These are phyloP conservation scores for Furcula furcula DNA, from an alignment of 2,888 invertebrate genomes.

Conservation along the genomic window DNA sequence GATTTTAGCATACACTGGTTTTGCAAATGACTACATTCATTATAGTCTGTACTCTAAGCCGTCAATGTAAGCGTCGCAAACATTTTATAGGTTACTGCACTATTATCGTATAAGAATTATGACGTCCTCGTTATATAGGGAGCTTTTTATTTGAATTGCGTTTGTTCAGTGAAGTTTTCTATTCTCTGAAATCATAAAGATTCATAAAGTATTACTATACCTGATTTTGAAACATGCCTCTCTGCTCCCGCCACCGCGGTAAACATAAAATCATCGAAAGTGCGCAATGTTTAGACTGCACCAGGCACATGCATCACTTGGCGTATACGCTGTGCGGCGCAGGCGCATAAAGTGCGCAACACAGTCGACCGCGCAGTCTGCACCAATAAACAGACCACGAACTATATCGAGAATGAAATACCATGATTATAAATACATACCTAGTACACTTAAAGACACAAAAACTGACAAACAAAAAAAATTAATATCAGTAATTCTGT, in stretches of 20 bases:
- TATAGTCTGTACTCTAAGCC: not conserved
- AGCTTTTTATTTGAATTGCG: constrained; percentile 33
- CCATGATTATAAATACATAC: constrained; percentile 29
- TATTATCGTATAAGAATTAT: constrained; percentile 24
- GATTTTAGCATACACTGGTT: constrained; percentile 26
- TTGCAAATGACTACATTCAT: constrained; percentile 6
- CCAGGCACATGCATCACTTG: constrained; percentile 14
- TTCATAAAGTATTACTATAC: too few relatives aligned
- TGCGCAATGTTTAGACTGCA: constrained; percentile 13
- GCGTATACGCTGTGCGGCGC: constrained; percentile 19
- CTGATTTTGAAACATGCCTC: too few relatives aligned
- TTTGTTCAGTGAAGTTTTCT: too few relatives aligned
- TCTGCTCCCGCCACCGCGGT: too few relatives aligned
- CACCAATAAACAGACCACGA: constrained; percentile 37
- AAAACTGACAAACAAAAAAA: too few relatives aligned
- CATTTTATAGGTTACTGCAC: constrained; percentile 8
- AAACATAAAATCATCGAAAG: constrained; percentile 17
- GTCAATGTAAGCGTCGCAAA: constrained; percentile 16
- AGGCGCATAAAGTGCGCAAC: constrained; percentile 18
- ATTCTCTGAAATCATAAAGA: too few relatives aligned
- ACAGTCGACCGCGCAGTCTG: constrained; percentile 16
- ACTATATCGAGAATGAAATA: constrained; percentile 25
- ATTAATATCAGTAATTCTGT: too few relatives aligned
- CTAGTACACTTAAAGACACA: constrained; percentile 26
- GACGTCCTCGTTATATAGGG: constrained; percentile 28